Base-by-base conservation (phyloP, 2,888 invertebrate genomes). In the Nomada ferruginata region DNA sequence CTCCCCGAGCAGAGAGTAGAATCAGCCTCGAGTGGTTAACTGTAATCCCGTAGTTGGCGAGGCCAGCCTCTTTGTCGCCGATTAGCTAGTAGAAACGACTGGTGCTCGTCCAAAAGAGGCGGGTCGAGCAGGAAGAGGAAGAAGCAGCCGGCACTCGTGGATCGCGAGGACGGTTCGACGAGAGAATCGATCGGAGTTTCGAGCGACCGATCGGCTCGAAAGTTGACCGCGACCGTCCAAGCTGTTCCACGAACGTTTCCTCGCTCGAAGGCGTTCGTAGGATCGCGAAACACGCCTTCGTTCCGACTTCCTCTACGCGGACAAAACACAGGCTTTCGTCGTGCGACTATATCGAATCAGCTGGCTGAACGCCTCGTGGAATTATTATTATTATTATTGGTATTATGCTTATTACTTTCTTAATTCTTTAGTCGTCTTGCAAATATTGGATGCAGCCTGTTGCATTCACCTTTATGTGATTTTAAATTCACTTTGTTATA, bases 41-140 rank as follows among this genome's bases (percentile, higher is more conserved):
- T 83, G 86, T 86, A 86, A 80, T 83, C 76, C 79, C 83, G 52
- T 83, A 83, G 85, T 87, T 86, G 85, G 82, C 76, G 55, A 87
- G 55, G 83, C 36, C 70, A 79, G 72, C 77, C 80, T 79, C 83
- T 87, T 87, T 82, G 85, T 87, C 81, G 79, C 68, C 82, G 87
- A 84, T 87, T 87, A 85, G 81, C 81, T 44, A 47, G 79, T 65
- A 60, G 77, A 70, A 69, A 71, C 42, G 78, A 55, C 23, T 52
- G 70, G 63, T 64, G 61, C 47, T 76, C 74, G 77, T 60, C 53
- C 74, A 84, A 77, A 84, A 82, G 74, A 77, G 78, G 78, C 79
- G 80, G 76, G 65, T 76, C 60, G 50, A 79, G 44, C 77, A 80
- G 81, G 77, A 79, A 87, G 76, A 85, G 69, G 76, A 83, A 83